Evolutionary conservation across 2,797 vertebrate genomes (phyloP).

Genomic region (Syngnathus acus): DNA sequence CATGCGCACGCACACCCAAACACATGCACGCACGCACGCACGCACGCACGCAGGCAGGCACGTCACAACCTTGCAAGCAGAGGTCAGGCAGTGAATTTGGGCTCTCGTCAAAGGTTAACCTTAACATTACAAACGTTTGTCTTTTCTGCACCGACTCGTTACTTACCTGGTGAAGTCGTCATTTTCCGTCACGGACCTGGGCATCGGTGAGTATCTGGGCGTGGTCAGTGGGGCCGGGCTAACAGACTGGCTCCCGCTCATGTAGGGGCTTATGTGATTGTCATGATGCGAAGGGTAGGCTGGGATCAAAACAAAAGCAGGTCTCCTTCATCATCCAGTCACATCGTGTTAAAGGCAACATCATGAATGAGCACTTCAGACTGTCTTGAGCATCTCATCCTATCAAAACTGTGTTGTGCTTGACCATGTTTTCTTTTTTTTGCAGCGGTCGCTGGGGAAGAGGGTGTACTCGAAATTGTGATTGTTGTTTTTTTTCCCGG

Average conservation of each 20-base stretch:
- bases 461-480: too few species aligned
- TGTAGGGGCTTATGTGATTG: constrained; percentile 84
- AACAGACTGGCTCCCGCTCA: constrained; percentile 70
- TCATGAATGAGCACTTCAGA: too few species aligned
- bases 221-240: constrained; percentile 66
- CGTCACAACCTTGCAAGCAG: constrained; percentile 14
- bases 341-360: not conserved
- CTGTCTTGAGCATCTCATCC: not conserved
- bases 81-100: constrained; percentile 21
- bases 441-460: too few species aligned
- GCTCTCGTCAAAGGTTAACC: constrained; percentile 4
- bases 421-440: too few species aligned
- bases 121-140: not conserved
- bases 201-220: constrained; percentile 83
- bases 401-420: not conserved
- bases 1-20: constrained; percentile 9
- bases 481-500: too few species aligned
- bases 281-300: constrained; percentile 86
- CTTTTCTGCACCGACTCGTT: not conserved
- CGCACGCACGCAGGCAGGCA: too few species aligned
- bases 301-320: constrained; percentile 44
- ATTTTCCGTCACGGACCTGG: constrained; percentile 82
- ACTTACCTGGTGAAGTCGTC: constrained; percentile 87
- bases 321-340: not conserved
- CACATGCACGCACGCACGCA: constrained; percentile 3